Percentiles rank a stretch among this genome's conserved stretches.
Evolutionary conservation across 1,140 invertebrate species (phyloP).

Genomic region (Solenopsis invicta): DNA sequence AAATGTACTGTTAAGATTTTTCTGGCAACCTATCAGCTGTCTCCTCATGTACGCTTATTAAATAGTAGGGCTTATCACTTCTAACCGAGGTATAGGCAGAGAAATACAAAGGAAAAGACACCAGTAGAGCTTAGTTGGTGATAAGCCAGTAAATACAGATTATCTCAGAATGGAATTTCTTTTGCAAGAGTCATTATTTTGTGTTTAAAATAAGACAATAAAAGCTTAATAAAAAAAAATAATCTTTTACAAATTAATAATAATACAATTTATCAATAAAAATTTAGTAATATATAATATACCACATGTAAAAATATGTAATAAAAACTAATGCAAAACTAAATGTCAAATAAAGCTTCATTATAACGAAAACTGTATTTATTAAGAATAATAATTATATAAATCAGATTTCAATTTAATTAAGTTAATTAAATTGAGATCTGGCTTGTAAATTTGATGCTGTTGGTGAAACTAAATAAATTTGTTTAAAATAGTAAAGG

Average conservation of each 20-base stretch:
- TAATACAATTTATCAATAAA: not conserved
- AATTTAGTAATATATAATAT: not conserved
- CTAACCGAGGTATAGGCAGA: not conserved
- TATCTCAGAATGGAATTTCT: not conserved
- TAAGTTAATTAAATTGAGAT: not conserved
- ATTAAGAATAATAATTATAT: not conserved
- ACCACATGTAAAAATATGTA: not conserved
- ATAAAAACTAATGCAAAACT: not conserved
- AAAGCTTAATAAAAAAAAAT: not conserved
- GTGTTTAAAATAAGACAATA: constrained; percentile 1
- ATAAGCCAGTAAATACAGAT: constrained; percentile 12
- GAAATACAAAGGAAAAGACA: not conserved
- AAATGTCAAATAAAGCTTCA: not conserved
- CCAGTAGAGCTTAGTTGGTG: constrained; percentile 24
- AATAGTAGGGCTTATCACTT: constrained; percentile 39
- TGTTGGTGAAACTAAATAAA: no score
- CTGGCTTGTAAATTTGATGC: no score
- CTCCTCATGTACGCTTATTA: not conserved
- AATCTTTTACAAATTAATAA: not conserved
- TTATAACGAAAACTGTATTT: not conserved
- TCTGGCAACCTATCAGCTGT: constrained; percentile 17
- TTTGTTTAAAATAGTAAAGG: not conserved
- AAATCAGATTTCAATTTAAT: not conserved
- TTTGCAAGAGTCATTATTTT: not conserved
- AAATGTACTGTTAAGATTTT: constrained; percentile 42